A percentile compares a stretch with the other conserved stretches of the same genome.
phyloP scores from a whole-genome alignment of 2,113 vertebrate species.

The Ptychochromis oligacanthus region DNA sequence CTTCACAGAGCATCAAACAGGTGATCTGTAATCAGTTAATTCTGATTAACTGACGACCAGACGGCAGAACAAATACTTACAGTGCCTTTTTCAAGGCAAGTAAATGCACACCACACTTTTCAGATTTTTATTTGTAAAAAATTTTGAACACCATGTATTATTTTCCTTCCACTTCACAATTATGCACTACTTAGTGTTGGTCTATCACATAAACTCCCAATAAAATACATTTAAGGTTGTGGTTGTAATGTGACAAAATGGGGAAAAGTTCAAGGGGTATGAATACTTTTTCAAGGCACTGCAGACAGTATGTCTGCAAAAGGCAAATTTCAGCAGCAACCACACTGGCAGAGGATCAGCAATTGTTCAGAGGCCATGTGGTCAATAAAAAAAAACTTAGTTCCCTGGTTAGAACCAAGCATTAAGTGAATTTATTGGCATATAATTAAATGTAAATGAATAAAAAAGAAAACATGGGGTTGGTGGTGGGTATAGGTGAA shows the following conservation, averaged over 20 bases:
- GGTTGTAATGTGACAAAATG: no score
- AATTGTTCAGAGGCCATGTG: not conserved
- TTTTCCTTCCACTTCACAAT: no score
- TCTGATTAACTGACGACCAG: not conserved
- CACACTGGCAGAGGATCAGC: not conserved
- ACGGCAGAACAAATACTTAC: not conserved
- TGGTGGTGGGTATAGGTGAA: not conserved
- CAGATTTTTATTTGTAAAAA: no score
- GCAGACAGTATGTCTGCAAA: not conserved
- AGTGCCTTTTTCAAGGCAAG: no score
- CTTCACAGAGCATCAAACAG: not conserved
- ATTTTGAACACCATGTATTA: no score
- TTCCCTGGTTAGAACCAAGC: not conserved
- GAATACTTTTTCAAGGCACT: no score
- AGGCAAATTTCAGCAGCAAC: not conserved
- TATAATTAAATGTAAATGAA: not conserved
- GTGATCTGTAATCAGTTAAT: not conserved
- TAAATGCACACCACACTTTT: no score
- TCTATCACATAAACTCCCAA: no score
- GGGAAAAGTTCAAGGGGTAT: no score
- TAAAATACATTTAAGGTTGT: no score
- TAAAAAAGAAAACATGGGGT: not conserved
- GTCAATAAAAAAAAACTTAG: not conserved
- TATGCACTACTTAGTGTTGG: no score
- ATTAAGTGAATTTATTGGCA: not conserved